Base-by-base conservation (phyloP, 2,888 invertebrate species). In the Limnephilus auricula region DNA sequence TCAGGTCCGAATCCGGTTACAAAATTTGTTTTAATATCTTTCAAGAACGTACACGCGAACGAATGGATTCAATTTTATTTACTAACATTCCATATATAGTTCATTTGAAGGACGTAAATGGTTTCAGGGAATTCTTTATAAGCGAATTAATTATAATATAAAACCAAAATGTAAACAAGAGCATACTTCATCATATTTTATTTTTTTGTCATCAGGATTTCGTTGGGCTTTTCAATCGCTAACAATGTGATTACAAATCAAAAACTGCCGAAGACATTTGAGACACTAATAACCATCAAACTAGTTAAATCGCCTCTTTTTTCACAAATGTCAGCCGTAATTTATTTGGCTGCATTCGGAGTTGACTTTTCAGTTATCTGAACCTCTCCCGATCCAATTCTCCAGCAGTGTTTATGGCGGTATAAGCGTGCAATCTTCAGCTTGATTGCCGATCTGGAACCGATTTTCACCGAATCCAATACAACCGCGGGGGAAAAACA, bases 401-500 rank as follows among this genome's bases (percentile, higher is more conserved):
- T 79, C 83, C 50, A 65, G 18, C 90, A 31, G 79, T 89, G 83
- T 90, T 90, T 90, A 90, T 90, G 90, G 90, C 83, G 90, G 65
- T 50, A 45, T 90, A 90, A 90, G 45, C 83, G 90, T 78, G 37
- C 90, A 34, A 80, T 50, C 90, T 37, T 83, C 89, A 78, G 32
- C 89, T 83, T 91, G 91, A 91, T 91, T 91, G 89, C 91, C 91
- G 91, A 89, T 91, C 89, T 84, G 85, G 87, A 89, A 89, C 78
- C 91, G 91, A 91, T 79, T 84, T 79, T 87, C 84, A 89, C 65
- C 79, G 83, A 91, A 91, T 87, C 91, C 91, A 91, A 91, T 91
- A 91, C 91, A 89, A 18, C 30, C 25, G 88, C n/a, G 79, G 89
- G 40, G 80, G 45, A 13, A 50, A 18, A 32, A 80, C 31, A 12